A percentile compares a stretch with the other conserved stretches of the same genome.
These are phyloP conservation scores for Rotaria sp. DNA, from an alignment of 2,888 invertebrate genomes.

Conservation along the genomic window DNA sequence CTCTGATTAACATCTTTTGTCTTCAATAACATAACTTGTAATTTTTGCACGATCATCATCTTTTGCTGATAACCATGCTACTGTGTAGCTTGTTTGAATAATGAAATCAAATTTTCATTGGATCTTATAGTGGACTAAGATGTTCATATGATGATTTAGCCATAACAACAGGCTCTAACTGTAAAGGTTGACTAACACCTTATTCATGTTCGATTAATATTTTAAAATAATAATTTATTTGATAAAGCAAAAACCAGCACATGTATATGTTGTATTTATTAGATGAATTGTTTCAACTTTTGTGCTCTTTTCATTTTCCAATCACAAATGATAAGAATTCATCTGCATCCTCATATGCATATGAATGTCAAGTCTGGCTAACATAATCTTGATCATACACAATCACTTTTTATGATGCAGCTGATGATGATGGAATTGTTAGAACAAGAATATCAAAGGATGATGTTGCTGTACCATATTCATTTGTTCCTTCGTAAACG, in stretches of 20 bases:
- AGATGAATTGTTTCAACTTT: slow-evolving; percentile 35
- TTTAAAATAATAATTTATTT: slow-evolving; percentile 76
- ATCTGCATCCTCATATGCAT: slow-evolving; percentile 39
- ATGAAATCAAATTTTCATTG: slow-evolving; percentile 49
- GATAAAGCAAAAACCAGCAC: slow-evolving; percentile 64
- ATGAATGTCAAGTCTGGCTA: slow-evolving; percentile 37
- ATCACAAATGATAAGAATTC: slow-evolving; percentile 19
- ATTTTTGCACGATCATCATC: slow-evolving; percentile 54
- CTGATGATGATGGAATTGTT: slow-evolving; percentile 41
- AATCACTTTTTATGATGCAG: slow-evolving; percentile 28
- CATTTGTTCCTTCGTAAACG: slow-evolving; percentile 44
- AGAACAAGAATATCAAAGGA: slow-evolving; percentile 75
- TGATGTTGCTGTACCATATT: slow-evolving; percentile 73
- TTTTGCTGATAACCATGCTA: slow-evolving; percentile 56
- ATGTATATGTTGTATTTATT: slow-evolving; percentile 32
- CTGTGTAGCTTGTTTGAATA: slow-evolving; percentile 48
- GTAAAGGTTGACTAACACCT: slow-evolving; percentile 72
- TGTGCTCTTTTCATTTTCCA: slow-evolving; percentile 12
- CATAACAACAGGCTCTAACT: slow-evolving; percentile 68
- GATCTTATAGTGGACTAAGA: slow-evolving; percentile 48
- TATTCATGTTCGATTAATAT: slow-evolving; percentile 76
- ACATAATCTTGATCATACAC: slow-evolving; percentile 4
- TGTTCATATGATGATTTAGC: slow-evolving; percentile 59
- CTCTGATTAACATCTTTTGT: slow-evolving; percentile 45
- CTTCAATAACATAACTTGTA: slow-evolving; percentile 52